Conservation (phyloP, 2,113 vertebrate species). For the Trachemys scripta region DNA sequence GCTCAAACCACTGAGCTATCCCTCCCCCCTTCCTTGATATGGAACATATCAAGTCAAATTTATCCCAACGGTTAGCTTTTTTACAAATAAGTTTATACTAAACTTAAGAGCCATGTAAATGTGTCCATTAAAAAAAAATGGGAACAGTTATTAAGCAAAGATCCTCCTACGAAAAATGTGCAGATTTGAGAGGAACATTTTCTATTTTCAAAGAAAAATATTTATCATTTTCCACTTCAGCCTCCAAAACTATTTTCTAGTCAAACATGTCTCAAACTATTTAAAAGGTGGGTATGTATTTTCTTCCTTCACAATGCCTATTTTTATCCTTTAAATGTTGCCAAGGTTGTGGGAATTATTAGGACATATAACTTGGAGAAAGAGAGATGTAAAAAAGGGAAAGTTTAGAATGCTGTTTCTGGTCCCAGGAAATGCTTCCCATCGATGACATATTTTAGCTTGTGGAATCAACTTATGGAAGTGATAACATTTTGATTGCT, state of each 20-base stretch:
- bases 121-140: neutral
- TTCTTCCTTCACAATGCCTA: neutral
- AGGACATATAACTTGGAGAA: neutral
- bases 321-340: neutral
- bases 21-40: no score
- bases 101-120: conserved; percentile 8
- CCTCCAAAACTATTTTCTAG: neutral
- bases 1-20: no score
- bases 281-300: neutral
- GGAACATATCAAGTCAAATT: neutral
- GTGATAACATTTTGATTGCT: neutral
- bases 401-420: neutral
- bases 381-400: neutral
- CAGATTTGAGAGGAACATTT: neutral
- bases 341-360: neutral
- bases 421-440: neutral
- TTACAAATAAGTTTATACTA: neutral
- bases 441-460: neutral
- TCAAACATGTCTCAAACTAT: neutral
- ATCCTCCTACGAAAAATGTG: neutral
- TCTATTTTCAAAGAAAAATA: conserved; percentile 6
- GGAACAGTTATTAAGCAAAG: neutral
- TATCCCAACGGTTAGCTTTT: fast-evolving
- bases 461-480: neutral
- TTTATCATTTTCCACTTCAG: neutral